Evolutionary conservation across 1,140 invertebrate genomes (phyloP), one percentile per base, ranked within the genome.

Genomic region (Bacillus rossius): DNA sequence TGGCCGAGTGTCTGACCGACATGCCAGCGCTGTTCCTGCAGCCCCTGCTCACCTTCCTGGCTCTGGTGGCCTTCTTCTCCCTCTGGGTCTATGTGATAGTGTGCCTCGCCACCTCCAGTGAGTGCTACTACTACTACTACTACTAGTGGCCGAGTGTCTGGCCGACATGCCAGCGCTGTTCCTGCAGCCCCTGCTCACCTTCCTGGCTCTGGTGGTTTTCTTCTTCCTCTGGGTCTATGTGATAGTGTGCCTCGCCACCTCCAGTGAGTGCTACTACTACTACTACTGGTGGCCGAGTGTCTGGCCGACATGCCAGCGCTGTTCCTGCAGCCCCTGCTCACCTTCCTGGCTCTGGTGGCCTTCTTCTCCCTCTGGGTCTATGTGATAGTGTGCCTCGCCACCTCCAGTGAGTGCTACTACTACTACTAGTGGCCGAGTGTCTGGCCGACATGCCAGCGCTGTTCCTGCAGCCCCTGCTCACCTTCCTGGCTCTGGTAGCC

Each of bases 361-460:
- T 96, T 96, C 71, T 88, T 94, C 61, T 73, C 84, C 40, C 92
- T 91, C 77, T 96, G 92, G 92, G 77, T 93, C 1, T 78, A 81
- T 26, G 84, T 96, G 37, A 82, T 96, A 61, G 74, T 85, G 22
- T 84, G 77, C 65, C 72, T 89, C 4, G 81, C 82, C n/a, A 87
- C 86, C 62, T 79, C 85, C 37, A 79, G 87, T 89, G 77, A 82
- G 83, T 78, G 41, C n/a, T n/a, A n/a, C n/a, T n/a, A n/a, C n/a
- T n/a, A n/a, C n/a, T n/a, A n/a, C n/a, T n/a, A n/a, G n/a, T n/a
- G n/a, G n/a, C n/a, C n/a, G n/a, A n/a, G n/a, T n/a, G n/a, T n/a
- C n/a, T n/a, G n/a, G n/a, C 84, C 48, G 84, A 85, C 66, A 80
- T 96, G 60, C 93, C 94, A 5, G 84, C 82, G n/a, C 73, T 98